A percentile compares a stretch with the other conserved stretches of the same genome.
phyloP scores from a whole-genome alignment of 2,113 vertebrate species.

The Triplophysa rosa region DNA sequence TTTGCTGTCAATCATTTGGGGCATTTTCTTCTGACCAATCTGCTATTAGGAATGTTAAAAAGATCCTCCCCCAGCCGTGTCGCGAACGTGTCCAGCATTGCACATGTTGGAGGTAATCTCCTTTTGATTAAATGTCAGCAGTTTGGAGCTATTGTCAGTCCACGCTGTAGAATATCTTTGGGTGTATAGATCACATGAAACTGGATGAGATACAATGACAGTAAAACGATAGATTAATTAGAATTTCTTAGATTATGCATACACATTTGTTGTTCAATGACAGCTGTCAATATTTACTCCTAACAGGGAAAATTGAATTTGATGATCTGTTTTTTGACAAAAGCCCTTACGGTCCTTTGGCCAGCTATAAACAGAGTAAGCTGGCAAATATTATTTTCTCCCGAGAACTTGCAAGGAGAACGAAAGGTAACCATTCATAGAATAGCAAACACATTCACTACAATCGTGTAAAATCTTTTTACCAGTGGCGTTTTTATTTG shows the following conservation, averaged over 20 bases:
- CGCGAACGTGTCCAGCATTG: conserved; percentile 72
- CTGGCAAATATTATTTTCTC: conserved; percentile 76
- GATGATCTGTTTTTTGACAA: conserved; percentile 72
- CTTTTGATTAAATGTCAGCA: neutral
- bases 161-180: neutral
- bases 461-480: no score
- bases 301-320: conserved; percentile 68
- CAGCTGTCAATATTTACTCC: neutral
- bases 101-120: conserved; percentile 64
- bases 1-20: conserved; percentile 76
- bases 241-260: no score
- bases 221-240: no score
- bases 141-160: neutral
- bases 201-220: neutral
- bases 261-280: neutral
- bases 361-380: conserved; percentile 77
- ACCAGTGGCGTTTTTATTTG: no score
- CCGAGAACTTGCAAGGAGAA: conserved; percentile 64
- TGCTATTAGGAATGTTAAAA: conserved; percentile 68
- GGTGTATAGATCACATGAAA: no score
- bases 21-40: conserved; percentile 75
- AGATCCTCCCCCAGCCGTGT: conserved; percentile 71
- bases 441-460: no score
- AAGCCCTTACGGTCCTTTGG: conserved; percentile 64
- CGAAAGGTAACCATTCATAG: conserved; percentile 58